Percentiles rank a stretch among this genome's conserved stretches.
Evolutionary conservation across 2,888 invertebrate species (phyloP).

Genomic region (Aporophyla lueneburgensis): DNA sequence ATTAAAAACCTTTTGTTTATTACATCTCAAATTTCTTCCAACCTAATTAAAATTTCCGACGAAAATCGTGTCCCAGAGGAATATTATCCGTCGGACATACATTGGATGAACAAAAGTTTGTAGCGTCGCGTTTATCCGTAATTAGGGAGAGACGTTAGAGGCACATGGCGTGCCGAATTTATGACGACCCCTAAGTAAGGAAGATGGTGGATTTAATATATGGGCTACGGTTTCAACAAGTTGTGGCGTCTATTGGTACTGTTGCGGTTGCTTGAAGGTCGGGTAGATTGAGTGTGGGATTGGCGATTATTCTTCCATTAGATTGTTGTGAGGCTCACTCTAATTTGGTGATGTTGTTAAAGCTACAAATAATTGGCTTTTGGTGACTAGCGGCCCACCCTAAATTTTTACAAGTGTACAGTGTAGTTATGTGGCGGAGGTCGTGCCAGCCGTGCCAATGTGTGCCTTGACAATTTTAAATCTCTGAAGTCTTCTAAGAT

Average conservation of each 20-base stretch:
- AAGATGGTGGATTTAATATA: slow-evolving; percentile 66
- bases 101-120: slow-evolving; percentile 63
- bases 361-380: no score
- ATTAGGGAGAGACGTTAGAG: slow-evolving; percentile 66
- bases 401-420: no score
- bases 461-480: no score
- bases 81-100: slow-evolving; percentile 48
- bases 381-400: no score
- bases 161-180: slow-evolving; percentile 67
- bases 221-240: slow-evolving; percentile 54
- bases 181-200: slow-evolving; percentile 59
- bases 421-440: no score
- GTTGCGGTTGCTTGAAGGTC: slow-evolving; percentile 28
- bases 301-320: slow-evolving; percentile 14
- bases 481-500: no score
- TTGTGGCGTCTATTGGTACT: slow-evolving; percentile 15
- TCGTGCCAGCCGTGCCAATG: no score
- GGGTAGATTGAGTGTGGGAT: slow-evolving; percentile 30
- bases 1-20: slow-evolving; percentile 29
- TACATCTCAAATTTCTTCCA: neutral
- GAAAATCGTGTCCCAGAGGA: slow-evolving; percentile 33
- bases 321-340: neutral
- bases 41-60: slow-evolving; percentile 27
- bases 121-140: slow-evolving; percentile 56
- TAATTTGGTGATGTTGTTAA: no score